Evolutionary conservation across 2,888 invertebrate genomes (phyloP), one percentile per base, ranked within the genome.

Genomic region (Protodeltote pygarga): DNA sequence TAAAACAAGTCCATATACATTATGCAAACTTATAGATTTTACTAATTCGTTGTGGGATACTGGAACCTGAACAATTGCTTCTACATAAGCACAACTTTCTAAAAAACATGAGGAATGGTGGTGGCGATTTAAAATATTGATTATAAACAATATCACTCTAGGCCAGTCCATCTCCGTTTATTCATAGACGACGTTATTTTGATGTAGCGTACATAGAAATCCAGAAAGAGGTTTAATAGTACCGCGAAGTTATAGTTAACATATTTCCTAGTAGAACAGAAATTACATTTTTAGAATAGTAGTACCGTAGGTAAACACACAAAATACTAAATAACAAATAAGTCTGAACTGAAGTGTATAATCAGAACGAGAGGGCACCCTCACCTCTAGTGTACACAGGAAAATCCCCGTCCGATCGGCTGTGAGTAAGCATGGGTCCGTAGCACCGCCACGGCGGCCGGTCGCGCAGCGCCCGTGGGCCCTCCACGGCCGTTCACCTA

Each of bases 321-420:
- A 49, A 79, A 79, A 20, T 80, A 79, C 81, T 67, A 77, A 83
- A 80, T 80, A 77, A 74, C 66, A 78, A 79, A 73, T 74, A 69
- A 65, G 61, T 65, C 53, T 8, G 16, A 20, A 14, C 29, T 31
- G n/a, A 44, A 37, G 51, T 47, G 38, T 51, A 49, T 44, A n/a
- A 41, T 8, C 27, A 53, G 40, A 59, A 66, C 49, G 57, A 63
- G 62, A 60, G 46, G 51, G 47, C 55, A 59, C 46, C 75, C 90
- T 91, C 93, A 96, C 96, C 96, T 95, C 94, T 94, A 73, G 94
- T 93, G 88, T 96, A 96, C 87, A 96, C 94, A 77, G 96, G 96
- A 90, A 96, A 96, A 89, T 96, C 96, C 79, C 96, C 95, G 83
- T 96, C 96, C 85, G 96, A 96, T 89, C 95, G 95, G 84, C 96